Conservation (phyloP, 2,888 invertebrate genomes). For the Diplazon laetatorius region DNA sequence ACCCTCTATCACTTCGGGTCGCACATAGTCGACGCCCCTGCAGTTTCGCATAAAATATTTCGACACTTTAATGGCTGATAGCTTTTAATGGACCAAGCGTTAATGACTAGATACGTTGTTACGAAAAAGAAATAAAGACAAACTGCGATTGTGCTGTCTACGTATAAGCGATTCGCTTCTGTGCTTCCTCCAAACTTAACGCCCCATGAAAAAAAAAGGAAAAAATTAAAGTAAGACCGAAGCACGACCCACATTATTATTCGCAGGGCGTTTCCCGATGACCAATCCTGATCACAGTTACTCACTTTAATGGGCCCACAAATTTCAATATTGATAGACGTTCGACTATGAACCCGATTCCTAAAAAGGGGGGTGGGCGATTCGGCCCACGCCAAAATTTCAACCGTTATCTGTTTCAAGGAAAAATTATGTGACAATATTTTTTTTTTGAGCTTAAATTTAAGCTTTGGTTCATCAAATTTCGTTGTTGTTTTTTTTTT, state of each 20-base stretch:
- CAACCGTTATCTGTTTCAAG: too few species aligned
- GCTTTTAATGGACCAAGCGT: slow-evolving; percentile 75
- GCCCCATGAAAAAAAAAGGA: slow-evolving; percentile 22
- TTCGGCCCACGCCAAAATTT: too few species aligned
- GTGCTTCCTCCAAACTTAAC: slow-evolving; percentile 7
- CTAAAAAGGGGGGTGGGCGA: too few species aligned
- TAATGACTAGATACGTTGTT: slow-evolving; percentile 56
- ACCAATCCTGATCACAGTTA: slow-evolving; percentile 16
- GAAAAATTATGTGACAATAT: too few species aligned
- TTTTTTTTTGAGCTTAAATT: too few species aligned
- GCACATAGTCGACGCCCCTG: slow-evolving; percentile 70
- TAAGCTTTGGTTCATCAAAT: too few species aligned
- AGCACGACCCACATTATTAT: slow-evolving; percentile 22
- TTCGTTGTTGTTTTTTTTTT: too few species aligned
- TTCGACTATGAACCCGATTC: too few species aligned
- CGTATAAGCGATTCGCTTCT: slow-evolving; percentile 10
- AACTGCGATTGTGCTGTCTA: slow-evolving; percentile 39
- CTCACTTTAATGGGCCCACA: slow-evolving; percentile 25
- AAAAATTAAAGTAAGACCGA: too few species aligned
- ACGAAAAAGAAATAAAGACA: slow-evolving; percentile 32
- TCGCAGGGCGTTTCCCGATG: slow-evolving; percentile 9
- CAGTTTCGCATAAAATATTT: slow-evolving; percentile 77
- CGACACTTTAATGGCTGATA: slow-evolving; percentile 77
- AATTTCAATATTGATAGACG: slow-evolving; percentile 23
- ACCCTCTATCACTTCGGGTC: neutral